Percentiles rank a stretch among this genome's conserved stretches.
These are phyloP conservation scores for Argopecten irradians DNA, from an alignment of 1,140 invertebrate genomes.

Conservation along the genomic window DNA sequence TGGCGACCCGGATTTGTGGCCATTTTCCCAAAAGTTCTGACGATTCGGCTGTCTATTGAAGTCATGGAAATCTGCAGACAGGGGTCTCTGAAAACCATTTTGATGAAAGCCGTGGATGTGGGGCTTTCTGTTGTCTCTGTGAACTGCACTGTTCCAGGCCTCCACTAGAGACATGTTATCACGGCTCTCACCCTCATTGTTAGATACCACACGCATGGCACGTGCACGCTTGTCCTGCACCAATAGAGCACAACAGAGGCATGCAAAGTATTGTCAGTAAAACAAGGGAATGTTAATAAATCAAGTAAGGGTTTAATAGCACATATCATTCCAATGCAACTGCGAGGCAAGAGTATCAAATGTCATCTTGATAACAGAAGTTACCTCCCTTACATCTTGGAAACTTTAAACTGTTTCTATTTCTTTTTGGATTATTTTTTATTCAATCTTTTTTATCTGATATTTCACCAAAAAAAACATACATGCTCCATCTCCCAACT, in stretches of 20 bases:
- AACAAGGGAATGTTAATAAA: not conserved
- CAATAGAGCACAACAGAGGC: slow-evolving; percentile 27
- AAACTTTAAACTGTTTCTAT: not conserved
- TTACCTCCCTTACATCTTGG: not conserved
- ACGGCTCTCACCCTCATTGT: not conserved
- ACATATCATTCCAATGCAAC: not conserved
- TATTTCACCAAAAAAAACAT: too few relatives aligned
- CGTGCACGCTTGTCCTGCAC: slow-evolving; percentile 38
- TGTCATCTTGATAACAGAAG: not conserved
- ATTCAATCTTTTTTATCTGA: too few relatives aligned
- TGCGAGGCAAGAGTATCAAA: not conserved
- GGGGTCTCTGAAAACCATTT: slow-evolving; percentile 40
- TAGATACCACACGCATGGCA: slow-evolving; percentile 28
- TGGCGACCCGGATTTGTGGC: not conserved
- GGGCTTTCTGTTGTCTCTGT: not conserved
- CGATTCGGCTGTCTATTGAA: not conserved
- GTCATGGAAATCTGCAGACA: slow-evolving; percentile 31
- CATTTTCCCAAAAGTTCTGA: not conserved
- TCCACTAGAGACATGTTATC: slow-evolving; percentile 27
- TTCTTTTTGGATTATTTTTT: too few relatives aligned
- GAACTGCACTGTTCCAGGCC: not conserved
- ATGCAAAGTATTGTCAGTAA: not conserved
- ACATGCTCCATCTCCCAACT: too few relatives aligned
- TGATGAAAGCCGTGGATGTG: not conserved
- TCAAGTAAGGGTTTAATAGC: not conserved